phyloP scores from a whole-genome alignment of 1,140 invertebrate genomes.

The Chymomyza costata region DNA sequence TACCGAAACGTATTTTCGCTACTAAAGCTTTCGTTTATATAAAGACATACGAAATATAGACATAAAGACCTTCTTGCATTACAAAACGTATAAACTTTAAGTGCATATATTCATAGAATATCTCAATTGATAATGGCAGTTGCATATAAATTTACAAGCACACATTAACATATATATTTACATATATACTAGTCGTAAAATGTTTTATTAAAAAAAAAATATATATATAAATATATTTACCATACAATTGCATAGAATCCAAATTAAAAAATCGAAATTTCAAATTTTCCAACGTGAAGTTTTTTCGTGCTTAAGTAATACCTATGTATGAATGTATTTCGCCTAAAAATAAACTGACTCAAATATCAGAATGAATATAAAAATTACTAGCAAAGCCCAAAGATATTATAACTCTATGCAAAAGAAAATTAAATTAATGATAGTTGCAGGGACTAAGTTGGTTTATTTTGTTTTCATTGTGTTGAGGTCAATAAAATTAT shows the following conservation, averaged over 20 bases:
- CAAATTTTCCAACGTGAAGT: constrained; percentile 35
- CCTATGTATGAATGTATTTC: constrained; percentile 29
- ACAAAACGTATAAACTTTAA: constrained; percentile 35
- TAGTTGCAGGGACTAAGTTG: constrained; percentile 60
- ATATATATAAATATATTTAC: constrained; percentile 45
- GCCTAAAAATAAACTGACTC: constrained; percentile 9
- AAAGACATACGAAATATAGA: neutral
- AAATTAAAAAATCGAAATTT: constrained; percentile 28
- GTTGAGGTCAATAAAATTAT: constrained; percentile 43
- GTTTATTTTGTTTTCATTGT: constrained; percentile 50
- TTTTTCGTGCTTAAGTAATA: constrained; percentile 19
- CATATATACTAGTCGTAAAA: constrained; percentile 48
- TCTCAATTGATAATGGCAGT: constrained; percentile 52
- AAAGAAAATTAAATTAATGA: no score
- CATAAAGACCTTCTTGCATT: constrained; percentile 23
- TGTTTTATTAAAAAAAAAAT: constrained; percentile 24
- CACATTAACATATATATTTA: constrained; percentile 44
- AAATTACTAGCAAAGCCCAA: constrained; percentile 62
- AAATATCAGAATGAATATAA: constrained; percentile 50
- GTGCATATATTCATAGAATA: constrained; percentile 61
- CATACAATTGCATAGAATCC: constrained; percentile 20
- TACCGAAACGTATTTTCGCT: constrained; percentile 4
- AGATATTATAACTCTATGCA: constrained; percentile 55
- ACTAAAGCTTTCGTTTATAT: constrained; percentile 39
- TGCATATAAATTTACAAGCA: constrained; percentile 46